Base-by-base conservation (phyloP, 1,140 invertebrate species). In the Centruroides vittatus region DNA sequence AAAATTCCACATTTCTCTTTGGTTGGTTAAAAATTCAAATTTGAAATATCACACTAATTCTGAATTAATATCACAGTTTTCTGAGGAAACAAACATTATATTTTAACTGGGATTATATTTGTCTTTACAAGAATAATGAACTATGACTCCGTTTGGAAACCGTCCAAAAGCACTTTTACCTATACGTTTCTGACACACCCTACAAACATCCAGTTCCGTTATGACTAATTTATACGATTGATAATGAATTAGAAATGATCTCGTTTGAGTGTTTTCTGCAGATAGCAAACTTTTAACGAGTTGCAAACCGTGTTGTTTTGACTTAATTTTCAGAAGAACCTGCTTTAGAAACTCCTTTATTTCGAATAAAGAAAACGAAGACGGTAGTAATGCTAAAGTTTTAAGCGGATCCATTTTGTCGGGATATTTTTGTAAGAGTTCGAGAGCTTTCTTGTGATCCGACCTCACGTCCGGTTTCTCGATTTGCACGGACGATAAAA, bases 111-210 rank as follows among this genome's bases (percentile, higher is more conserved):
- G 41, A 41, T 41, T 41, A 41, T 64, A 61, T 51, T 64, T 57
- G 47, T 74, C 72, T 62, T 75, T 71, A 74, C 92, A 95, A 1
- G 85, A 89, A 72, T 89, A 91, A 76, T 97, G 92, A 5, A 95
- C 89, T 47, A 94, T 85, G 67, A 92, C 85, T 4, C 90, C 91
- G 75, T 89, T 89, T 3, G 92, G 88, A 76, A 89, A 93, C 46
- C 89, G 78, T 5, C 90, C 89, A 75, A 97, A 91, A 41, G 91
- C 90, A 76, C 88, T 91, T 74, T 89, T 91, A 35, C 84, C 84
- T 73, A 97, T 94, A 61, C 87, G 78, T 71, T 95, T 96, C 70
- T 88, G 90, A 71, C 93, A 98, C 3, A 89, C 89, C 10, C 82
- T 81, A 77, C 93, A 97, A 13, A 89, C 81, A 68, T 89, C 89